These are phyloP conservation scores for Puffinus mauretanicus DNA, from an alignment of 2,113 vertebrate genomes.

Conservation along the genomic window DNA sequence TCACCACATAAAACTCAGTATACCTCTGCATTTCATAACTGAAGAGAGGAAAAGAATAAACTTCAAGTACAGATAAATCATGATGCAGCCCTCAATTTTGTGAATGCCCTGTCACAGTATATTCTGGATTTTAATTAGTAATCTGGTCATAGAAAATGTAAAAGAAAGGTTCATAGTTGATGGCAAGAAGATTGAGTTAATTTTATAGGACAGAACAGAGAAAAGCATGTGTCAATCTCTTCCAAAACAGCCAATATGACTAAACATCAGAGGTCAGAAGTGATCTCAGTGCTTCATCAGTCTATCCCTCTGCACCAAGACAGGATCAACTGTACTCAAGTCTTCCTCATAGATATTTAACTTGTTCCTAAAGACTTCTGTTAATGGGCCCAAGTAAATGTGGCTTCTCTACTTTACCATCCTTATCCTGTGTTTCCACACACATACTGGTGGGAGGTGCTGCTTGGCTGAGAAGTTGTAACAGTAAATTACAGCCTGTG, in stretches of 20 bases:
- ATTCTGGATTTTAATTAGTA: not conserved
- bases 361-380: not conserved
- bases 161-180: not conserved
- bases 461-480: not conserved
- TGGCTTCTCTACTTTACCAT: not conserved
- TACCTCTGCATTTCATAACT: not conserved
- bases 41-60: not conserved
- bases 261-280: not conserved
- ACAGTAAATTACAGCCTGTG: not conserved
- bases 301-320: not conserved
- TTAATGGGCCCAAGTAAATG: not conserved
- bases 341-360: not conserved
- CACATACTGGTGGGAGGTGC: not conserved
- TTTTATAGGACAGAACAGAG: not conserved
- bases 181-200: not conserved
- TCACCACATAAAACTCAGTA: not conserved
- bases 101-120: not conserved
- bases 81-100: not conserved
- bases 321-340: not conserved
- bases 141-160: not conserved
- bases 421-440: not conserved
- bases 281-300: not conserved
- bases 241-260: not conserved
- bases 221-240: not conserved
- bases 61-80: not conserved